Evolutionary conservation across 2,113 vertebrate species (phyloP).

Genomic region (Bucco capensis): DNA sequence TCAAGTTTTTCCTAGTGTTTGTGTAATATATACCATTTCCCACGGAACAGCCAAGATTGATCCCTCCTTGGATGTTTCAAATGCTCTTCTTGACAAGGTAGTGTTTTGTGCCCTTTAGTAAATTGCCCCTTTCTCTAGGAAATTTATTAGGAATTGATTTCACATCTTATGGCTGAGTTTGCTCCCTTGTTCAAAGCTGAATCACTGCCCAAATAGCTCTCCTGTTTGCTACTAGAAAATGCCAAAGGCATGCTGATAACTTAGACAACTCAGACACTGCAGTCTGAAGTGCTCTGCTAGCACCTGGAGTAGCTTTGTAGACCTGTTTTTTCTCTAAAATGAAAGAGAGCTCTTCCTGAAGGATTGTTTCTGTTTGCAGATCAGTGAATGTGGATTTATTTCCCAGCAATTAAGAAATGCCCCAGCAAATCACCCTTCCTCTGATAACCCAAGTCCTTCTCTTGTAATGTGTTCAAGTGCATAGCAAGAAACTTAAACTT

Average conservation of each 20-base stretch:
- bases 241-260: not conserved
- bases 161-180: not conserved
- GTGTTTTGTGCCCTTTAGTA: not conserved
- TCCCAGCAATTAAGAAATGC: not conserved
- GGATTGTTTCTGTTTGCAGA: not conserved
- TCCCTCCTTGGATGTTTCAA: not conserved
- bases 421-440: not conserved
- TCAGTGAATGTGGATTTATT: not conserved
- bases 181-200: not conserved
- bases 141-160: constrained; percentile 30
- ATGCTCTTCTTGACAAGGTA: not conserved
- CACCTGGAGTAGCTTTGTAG: not conserved
- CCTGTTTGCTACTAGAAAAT: not conserved
- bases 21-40: not conserved
- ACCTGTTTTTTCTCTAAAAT: not conserved
- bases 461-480: not conserved
- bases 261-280: not conserved
- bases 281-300: not conserved
- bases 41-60: not conserved
- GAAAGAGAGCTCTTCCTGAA: not conserved
- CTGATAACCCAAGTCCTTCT: not conserved
- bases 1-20: not conserved
- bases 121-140: not conserved
- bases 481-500: not conserved
- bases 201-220: not conserved